Percentiles rank a stretch among this genome's conserved stretches.
phyloP scores from a whole-genome alignment of 2,888 invertebrate genomes.

The Acanthosepion pharaonis region DNA sequence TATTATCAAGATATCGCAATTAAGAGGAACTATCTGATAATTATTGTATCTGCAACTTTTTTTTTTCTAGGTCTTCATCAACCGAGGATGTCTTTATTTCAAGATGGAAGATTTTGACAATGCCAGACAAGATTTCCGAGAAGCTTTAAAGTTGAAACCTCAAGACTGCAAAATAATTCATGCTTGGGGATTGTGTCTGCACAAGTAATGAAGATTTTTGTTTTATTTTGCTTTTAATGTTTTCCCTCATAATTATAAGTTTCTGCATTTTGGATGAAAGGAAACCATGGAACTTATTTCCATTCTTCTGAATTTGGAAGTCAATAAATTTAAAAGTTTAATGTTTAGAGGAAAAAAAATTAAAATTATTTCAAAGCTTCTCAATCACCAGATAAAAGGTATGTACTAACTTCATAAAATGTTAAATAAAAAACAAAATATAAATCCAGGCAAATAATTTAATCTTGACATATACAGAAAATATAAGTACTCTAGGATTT shows the following conservation, averaged over 20 bases:
- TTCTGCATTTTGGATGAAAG: neutral
- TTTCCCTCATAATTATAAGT: neutral
- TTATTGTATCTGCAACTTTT: neutral
- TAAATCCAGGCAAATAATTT: no score
- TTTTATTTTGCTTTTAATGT: neutral
- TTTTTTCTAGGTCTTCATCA: constrained; percentile 69
- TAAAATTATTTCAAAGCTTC: no score
- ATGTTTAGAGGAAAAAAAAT: no score
- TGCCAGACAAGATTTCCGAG: constrained; percentile 73
- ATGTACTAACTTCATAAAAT: no score
- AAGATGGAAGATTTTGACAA: constrained; percentile 71
- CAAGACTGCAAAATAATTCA: constrained; percentile 70
- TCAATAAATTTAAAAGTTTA: no score
- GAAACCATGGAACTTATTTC: neutral
- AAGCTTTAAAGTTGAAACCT: constrained; percentile 67
- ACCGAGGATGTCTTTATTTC: constrained; percentile 74
- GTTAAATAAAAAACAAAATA: no score
- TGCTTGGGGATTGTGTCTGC: constrained; percentile 73
- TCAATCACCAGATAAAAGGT: no score
- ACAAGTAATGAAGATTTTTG: constrained; percentile 65
- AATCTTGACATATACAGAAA: no score
- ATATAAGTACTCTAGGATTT: no score
- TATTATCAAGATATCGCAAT: no score
- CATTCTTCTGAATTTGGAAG: no score
- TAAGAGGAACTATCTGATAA: no score